Conservation (phyloP, 1,140 invertebrate species). For the Microvelia longipes region DNA sequence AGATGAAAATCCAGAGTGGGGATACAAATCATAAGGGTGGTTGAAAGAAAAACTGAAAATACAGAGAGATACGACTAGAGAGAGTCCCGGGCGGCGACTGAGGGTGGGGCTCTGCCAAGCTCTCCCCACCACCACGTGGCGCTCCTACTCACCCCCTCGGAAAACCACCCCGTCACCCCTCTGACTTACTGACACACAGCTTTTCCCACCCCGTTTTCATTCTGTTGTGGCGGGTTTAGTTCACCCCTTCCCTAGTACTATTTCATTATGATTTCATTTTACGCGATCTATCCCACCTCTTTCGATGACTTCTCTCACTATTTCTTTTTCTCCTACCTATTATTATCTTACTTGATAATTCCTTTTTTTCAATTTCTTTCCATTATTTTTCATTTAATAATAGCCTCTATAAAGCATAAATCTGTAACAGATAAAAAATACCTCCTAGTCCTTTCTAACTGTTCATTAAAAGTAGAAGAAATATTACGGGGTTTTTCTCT, state of each 20-base stretch:
- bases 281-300: neutral
- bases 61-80: neutral
- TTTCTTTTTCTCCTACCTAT: neutral
- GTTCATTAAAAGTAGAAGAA: no score
- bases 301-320: no score
- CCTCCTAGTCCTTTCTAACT: no score
- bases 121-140: neutral
- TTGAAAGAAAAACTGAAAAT: no score
- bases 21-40: no score
- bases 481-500: no score
- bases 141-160: neutral
- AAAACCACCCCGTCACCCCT: neutral
- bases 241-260: neutral
- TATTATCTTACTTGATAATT: neutral
- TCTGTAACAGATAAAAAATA: no score
- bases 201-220: constrained; percentile 9
- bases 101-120: neutral
- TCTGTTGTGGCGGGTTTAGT: neutral
- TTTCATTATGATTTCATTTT: neutral
- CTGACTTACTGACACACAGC: neutral
- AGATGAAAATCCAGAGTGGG: no score
- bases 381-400: no score
- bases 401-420: no score
- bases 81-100: constrained; percentile 1
- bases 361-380: no score